Evolutionary conservation across 2,113 vertebrate species (phyloP).

Genomic region (Tor tambroides): DNA sequence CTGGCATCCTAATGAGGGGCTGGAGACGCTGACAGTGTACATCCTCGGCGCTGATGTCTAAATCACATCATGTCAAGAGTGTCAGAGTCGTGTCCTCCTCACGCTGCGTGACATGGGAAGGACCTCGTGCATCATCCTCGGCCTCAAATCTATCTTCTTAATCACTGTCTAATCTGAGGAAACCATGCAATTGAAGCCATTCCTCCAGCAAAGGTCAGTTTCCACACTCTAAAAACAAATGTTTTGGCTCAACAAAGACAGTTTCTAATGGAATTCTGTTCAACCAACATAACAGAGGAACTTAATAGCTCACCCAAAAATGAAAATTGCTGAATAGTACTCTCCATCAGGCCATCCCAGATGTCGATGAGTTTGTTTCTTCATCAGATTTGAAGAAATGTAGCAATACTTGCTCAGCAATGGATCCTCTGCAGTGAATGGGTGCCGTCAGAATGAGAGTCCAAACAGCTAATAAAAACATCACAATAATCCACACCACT

Average conservation of each 20-base stretch:
- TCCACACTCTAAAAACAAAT: background rate
- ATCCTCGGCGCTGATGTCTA: slow-evolving; percentile 55
- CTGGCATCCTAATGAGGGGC: slow-evolving; percentile 69
- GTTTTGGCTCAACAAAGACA: background rate
- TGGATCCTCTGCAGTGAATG: too few species aligned
- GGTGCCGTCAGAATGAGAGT: too few species aligned
- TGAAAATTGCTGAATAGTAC: too few species aligned
- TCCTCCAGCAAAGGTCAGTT: background rate
- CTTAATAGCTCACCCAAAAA: too few species aligned
- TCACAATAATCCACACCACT: too few species aligned
- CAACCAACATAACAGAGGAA: too few species aligned
- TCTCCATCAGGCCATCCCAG: too few species aligned
- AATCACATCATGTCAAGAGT: slow-evolving; percentile 58
- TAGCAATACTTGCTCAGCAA: too few species aligned
- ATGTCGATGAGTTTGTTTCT: too few species aligned
- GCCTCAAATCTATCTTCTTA: background rate
- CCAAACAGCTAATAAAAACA: too few species aligned
- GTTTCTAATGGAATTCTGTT: background rate
- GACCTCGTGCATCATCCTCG: background rate
- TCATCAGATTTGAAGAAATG: too few species aligned
- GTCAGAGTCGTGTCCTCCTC: slow-evolving; percentile 24
- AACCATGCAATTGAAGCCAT: background rate
- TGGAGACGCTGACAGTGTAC: slow-evolving; percentile 56
- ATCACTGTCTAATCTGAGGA: background rate
- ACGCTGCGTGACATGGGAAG: slow-evolving; percentile 36